Base-by-base conservation (phyloP, 37 sponge, comb jelly and placozoan species). In the Haliclona indistincta region DNA sequence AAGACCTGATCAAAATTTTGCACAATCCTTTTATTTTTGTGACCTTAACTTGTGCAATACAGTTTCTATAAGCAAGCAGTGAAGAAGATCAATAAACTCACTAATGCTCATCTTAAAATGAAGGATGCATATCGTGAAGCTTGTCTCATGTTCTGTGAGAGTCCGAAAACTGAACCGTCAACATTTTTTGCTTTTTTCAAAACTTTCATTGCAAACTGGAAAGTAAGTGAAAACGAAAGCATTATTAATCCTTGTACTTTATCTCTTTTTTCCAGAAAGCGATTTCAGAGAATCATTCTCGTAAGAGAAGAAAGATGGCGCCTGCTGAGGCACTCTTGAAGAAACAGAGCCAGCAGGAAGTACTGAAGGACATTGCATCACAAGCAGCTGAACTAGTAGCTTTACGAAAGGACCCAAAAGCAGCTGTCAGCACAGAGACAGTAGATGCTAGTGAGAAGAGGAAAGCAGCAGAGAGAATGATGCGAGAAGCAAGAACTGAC, bases 141-240 rank as follows among this genome's bases (percentile, higher is more conserved):
- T 28, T 93, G 94, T 60, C 67, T 71, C 72, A 79, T 88, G 82
- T 93, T 88, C 71, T 47, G 75, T 26, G 94, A 93, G 78, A 83
- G 71, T 63, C 76, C 94, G 28, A 80, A 79, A 40, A 70, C 70
- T 1, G 84, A 93, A 5, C 94, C 94, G 6, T 53, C 87, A 0
- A 77, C 87, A 56, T 93, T 93, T 70, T 93, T 93, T 43, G 56
- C 73, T 2, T 63, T 67, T 45, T 93, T 93, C 44, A n/a, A 62
- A 30, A 67, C 42, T 32, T 93, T 93, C 58, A 71, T 85, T 32
- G 52, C 20, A 28, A 67, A 68, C 13, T 93, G 86, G 86, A 93
- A 93, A 86, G 94, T 93, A 54, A 26, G 56, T 6, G 53, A 28
- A 42, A 7, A 47, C 13, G 7, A 43, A n/a, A 44, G 22, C 4